Base-by-base conservation (phyloP, 2,888 invertebrate genomes). In the Drosophila kuntzei region DNA sequence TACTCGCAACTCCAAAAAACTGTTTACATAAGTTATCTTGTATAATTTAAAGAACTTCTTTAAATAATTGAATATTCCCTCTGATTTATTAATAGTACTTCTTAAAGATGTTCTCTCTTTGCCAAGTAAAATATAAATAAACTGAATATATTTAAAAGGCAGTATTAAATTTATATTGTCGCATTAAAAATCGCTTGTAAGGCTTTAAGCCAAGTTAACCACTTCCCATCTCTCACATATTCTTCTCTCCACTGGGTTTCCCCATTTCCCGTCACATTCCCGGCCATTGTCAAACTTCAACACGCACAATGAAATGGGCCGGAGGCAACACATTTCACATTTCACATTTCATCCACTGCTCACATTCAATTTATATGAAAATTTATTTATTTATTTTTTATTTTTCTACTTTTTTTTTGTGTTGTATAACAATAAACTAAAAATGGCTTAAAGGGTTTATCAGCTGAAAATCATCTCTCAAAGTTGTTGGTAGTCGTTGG, bases 391-490 rank as follows among this genome's bases (percentile, higher is more conserved):
- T 51, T 72, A 36, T 63, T 53, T 27, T 53, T 53, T 39, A 44
- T 37, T 18, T 22, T 12, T 29, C 22, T 32, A 27, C 55, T 27
- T 36, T 22, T 55, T 55, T 60, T 37, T 5, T 27, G 29, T 47
- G 46, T 39, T 63, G 27, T 61, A 58, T 55, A 79, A 79, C 81
- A 84, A 79, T 75, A 79, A 80, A 76, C 80, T 77, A 72, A 85
- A 79, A 85, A 85, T 82, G 83, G 79, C 77, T 83, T 77, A 80
- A 82, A 72, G 85, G 79, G 59, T 66, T 85, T 85, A 83, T 85
- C 83, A 72, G 66, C 67, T 50, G 62, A 71, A 76, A 79, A 68
- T 80, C 85, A 83, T 77, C 74, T 79, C 66, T 32, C 12, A 53
- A 62, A 44, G 39, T 20, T 29, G 2, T 57, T 43, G 37, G 34